phyloP scores from a whole-genome alignment of 1,140 invertebrate species.

The Brachionus manjavacas region DNA sequence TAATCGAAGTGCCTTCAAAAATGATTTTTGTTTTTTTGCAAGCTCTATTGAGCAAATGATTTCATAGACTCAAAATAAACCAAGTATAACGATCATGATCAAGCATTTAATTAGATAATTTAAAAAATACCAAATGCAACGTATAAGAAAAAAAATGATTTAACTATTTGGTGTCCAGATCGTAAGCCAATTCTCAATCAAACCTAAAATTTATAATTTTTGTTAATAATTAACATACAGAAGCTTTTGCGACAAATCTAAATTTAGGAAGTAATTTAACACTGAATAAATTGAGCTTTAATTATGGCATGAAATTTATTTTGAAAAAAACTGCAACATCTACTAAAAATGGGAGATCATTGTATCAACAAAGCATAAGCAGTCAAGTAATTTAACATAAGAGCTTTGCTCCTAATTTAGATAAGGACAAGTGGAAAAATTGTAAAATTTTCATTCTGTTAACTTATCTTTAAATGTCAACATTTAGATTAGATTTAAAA shows the following conservation, averaged over 20 bases:
- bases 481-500: not conserved
- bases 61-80: not conserved
- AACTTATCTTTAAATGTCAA: not conserved
- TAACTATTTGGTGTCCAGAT: not conserved
- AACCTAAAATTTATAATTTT: not conserved
- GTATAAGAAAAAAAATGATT: not conserved
- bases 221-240: not conserved
- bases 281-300: not conserved
- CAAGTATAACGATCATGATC: not conserved
- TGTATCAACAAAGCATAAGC: not conserved
- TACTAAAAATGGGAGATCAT: not conserved
- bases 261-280: not conserved
- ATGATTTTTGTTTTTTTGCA: not conserved
- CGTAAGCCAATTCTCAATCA: not conserved
- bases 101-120: not conserved
- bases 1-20: not conserved
- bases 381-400: not conserved
- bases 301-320: not conserved
- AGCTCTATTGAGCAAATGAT: not conserved
- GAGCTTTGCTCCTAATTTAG: too few species aligned
- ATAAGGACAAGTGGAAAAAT: too few species aligned
- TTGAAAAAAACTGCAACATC: not conserved
- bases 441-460: too few species aligned
- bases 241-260: not conserved
- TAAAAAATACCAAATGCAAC: not conserved